Evolutionary conservation across 2,888 invertebrate species (phyloP), one percentile per base, ranked within the genome.

Genomic region (Galerucella nymphaeae): DNA sequence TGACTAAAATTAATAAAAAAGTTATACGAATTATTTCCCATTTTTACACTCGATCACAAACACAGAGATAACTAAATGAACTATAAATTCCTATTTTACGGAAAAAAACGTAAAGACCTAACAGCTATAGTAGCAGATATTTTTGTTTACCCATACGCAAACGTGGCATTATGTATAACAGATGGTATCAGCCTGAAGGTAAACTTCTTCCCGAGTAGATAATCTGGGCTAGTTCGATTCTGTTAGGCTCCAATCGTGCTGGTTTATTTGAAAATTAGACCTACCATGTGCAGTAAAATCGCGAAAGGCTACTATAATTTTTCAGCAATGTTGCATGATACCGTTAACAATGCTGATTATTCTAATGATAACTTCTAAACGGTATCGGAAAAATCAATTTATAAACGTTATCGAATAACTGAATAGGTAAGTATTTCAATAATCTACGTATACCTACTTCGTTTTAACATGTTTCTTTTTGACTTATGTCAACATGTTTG

Each of bases 301-400:
- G 41, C 57, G 38, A 55, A 55, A 55, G 55, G 14, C 41, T 59
- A 55, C 55, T 66, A 66, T 66, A 66, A 66, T 66, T 66, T 30
- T 66, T 16, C 53, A 66, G 38, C 55, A 55, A 66, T 66, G 66
- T 57, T 66, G 55, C 66, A 66, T 66, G 55, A 55, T 57, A 55
- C 55, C 38, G 66, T 55, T 41, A 64, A 55, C 66, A 55, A 55
- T 55, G 55, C 53, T 41, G 66, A 66, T 66, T 64, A 23, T 45
- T 45, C 45, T 50, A 64, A 50, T 38, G 50, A 64, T 64, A 64
- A 50, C 64, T 64, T 64, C 53, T 45, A 48, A 63, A 63, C 48
- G 63, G 63, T 16, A 63, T 63, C 63, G 20, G 14, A 63, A 63
- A 63, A 63, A 63, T 53, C 50, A n/a, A 30, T 59, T 59, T 59